A percentile compares a stretch with the other conserved stretches of the same genome.
phyloP scores from a whole-genome alignment of 2,113 vertebrate species.

The Clarias macrocephalus region DNA sequence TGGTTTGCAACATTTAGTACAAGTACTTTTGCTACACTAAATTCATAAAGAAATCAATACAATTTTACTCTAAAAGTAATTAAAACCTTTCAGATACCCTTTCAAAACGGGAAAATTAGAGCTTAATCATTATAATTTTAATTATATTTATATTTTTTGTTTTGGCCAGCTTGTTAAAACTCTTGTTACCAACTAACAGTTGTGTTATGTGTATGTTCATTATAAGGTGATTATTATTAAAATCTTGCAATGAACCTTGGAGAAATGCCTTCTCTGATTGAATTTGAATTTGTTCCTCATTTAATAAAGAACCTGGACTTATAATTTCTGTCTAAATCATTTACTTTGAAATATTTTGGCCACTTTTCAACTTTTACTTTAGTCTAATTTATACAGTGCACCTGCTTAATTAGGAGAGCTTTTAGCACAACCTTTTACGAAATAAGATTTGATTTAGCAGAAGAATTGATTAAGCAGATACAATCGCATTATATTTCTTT shows the following conservation, averaged over 20 bases:
- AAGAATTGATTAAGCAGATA: background rate
- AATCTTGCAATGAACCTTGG: background rate
- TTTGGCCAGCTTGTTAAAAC: background rate
- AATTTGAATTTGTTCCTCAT: background rate
- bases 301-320: background rate
- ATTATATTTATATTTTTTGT: background rate
- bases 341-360: background rate
- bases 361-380: background rate
- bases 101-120: background rate
- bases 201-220: background rate
- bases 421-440: background rate
- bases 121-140: background rate
- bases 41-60: background rate
- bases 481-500: too few species aligned
- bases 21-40: background rate
- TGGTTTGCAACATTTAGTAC: background rate
- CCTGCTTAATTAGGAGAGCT: background rate
- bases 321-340: background rate
- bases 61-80: background rate
- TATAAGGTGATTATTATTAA: background rate
- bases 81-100: background rate
- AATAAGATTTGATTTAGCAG: background rate
- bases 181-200: background rate
- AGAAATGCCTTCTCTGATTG: background rate
- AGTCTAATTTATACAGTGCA: background rate